phyloP scores from a whole-genome alignment of 2,797 vertebrate species.

The Zalophus californianus region DNA sequence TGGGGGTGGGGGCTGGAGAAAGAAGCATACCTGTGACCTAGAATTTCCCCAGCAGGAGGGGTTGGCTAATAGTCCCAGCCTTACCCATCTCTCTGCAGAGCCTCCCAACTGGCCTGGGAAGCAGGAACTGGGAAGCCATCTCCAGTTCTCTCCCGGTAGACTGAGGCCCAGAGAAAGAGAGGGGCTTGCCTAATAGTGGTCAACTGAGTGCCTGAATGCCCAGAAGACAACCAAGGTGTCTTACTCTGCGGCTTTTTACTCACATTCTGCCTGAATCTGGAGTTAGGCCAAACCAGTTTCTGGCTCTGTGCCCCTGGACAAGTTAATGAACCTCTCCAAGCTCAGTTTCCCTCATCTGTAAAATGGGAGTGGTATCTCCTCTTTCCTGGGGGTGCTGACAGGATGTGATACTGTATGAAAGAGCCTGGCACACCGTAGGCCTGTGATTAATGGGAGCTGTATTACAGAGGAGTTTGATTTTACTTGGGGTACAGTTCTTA shows the following conservation, averaged over 20 bases:
- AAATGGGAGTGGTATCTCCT: neutral
- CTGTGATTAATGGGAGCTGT: neutral
- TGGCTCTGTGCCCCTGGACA: neutral
- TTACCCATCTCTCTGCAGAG: neutral
- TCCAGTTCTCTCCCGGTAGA: neutral
- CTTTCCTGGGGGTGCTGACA: neutral
- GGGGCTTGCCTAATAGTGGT: neutral
- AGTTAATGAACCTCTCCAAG: neutral
- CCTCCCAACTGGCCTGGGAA: neutral
- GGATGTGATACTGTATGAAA: neutral
- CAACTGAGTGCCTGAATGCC: neutral
- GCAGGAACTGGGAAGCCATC: neutral
- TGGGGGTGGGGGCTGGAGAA: neutral
- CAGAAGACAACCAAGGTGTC: neutral
- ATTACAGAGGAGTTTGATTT: neutral
- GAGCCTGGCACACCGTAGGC: neutral
- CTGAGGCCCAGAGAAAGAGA: neutral
- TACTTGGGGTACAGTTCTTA: neutral
- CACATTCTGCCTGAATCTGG: neutral
- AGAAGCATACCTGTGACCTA: neutral
- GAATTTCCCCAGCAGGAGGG: neutral
- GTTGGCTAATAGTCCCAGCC: neutral
- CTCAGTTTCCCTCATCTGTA: neutral
- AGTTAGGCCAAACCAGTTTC: neutral
- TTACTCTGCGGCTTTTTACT: neutral